These are phyloP conservation scores for Salticus scenicus DNA, from an alignment of 2,888 invertebrate species.

Conservation along the genomic window DNA sequence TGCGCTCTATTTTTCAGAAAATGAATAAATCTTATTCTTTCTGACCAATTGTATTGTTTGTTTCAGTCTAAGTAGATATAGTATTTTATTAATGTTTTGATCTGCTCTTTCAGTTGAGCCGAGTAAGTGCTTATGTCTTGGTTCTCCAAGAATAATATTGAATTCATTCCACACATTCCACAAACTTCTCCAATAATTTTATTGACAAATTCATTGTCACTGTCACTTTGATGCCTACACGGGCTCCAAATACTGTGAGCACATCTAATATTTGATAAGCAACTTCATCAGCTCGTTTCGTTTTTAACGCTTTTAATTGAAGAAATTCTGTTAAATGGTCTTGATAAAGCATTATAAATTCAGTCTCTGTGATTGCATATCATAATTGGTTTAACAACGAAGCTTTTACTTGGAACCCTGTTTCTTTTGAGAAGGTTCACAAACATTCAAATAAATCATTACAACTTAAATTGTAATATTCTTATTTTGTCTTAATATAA, in stretches of 20 bases:
- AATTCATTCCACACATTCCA: too few relatives aligned
- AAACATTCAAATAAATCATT: too few relatives aligned
- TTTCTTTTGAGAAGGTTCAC: too few relatives aligned
- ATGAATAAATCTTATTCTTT: constrained; percentile 65
- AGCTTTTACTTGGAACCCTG: background rate
- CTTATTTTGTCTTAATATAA: too few relatives aligned
- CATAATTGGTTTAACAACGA: background rate
- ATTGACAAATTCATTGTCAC: too few relatives aligned
- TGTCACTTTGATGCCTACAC: too few relatives aligned
- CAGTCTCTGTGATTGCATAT: background rate
- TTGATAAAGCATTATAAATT: background rate
- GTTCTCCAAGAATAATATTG: too few relatives aligned
- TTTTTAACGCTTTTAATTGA: background rate
- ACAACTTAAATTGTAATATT: too few relatives aligned
- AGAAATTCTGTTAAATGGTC: background rate
- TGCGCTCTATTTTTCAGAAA: constrained; percentile 48
- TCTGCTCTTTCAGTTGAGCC: constrained; percentile 20
- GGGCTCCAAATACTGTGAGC: too few relatives aligned
- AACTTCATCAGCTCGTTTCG: background rate
- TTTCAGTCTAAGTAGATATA: constrained; percentile 28
- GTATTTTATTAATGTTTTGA: constrained; percentile 9
- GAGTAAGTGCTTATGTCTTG: background rate
- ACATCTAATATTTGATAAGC: too few relatives aligned
- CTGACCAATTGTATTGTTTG: constrained; percentile 30
- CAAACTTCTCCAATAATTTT: too few relatives aligned